A percentile compares a stretch with the other conserved stretches of the same genome.
Conservation (phyloP, 2,113 vertebrate species). For the Pedetes capensis region DNA sequence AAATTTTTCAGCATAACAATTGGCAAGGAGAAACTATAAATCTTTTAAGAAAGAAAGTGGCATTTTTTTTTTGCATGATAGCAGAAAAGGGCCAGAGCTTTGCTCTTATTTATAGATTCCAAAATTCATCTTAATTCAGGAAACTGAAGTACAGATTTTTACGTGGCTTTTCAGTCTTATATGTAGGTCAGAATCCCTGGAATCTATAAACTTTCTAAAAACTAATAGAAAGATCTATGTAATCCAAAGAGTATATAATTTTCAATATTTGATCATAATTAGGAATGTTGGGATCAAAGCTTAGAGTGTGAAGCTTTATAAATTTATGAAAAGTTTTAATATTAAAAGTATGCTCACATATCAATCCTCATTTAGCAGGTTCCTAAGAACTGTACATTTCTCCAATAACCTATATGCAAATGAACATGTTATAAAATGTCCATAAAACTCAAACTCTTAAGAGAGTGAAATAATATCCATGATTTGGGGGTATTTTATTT, state of each 20-base stretch:
- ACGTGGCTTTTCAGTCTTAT: neutral
- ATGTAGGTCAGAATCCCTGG: neutral
- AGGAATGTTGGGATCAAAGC: neutral
- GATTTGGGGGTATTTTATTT: neutral
- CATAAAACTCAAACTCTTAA: neutral
- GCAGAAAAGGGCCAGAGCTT: neutral
- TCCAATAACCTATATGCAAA: neutral
- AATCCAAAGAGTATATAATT: neutral
- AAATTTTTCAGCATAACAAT: neutral
- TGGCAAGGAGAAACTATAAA: neutral
- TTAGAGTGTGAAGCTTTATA: neutral
- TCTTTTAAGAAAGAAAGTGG: neutral
- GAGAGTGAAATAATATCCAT: neutral
- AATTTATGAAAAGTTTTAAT: neutral
- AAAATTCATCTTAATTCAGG: neutral
- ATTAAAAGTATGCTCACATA: neutral
- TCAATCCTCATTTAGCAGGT: neutral
- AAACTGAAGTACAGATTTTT: neutral
- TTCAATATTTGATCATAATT: neutral
- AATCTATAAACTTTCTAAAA: neutral
- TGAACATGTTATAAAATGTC: neutral
- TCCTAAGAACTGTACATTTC: neutral
- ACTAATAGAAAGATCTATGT: neutral
- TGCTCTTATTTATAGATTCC: neutral
- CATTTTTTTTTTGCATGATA: neutral